Base-by-base conservation (phyloP, 1,140 invertebrate species). In the Pogonus chalceus region DNA sequence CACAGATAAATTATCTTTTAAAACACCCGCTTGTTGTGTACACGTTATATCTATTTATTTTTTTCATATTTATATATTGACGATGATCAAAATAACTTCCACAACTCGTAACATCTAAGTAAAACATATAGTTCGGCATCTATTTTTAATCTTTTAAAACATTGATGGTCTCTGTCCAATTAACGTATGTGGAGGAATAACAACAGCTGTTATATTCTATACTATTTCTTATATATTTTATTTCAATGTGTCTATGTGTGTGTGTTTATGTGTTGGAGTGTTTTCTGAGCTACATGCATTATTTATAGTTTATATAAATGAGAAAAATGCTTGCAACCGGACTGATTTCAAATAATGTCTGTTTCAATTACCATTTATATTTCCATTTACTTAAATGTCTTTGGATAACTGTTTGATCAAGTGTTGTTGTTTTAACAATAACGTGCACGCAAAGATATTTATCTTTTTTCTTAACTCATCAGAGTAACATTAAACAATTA, bases 1-100 rank as follows among this genome's bases (percentile, higher is more conserved):
- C 37, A 43, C 18, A 43, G 37, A 43, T 43, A 43, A 43, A 43
- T 43, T 43, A 43, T 43, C 7, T 43, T 43, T 18, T 18, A 43
- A 43, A 4, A 43, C 37, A 43, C 37, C 37, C 37, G 37, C 37
- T 9, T 10, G 9, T 43, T 43, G n/a, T 43, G 9, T 31, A 31
- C 14, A 7, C 26, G 4, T 14, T 31, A 4, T 31, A 31, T 31
- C 26, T 31, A 4, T 31, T 14, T 31, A 4, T 43, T 18, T 43
- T 9, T 43, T 9, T 43, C 9, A 43, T 43, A 43, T 43, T 43
- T 43, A 16, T 43, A 43, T 43, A 3, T 9, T 7, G 3, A 18
- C 18, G 18, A 9, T 43, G 37, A 43, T 43, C 37, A 16, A 43
- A 43, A 43, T 43, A 43, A 16, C 37, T 10, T 43, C 37, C 4